Evolutionary conservation across 2,113 vertebrate genomes (phyloP).

Genomic region (Aphyosemion australe): DNA sequence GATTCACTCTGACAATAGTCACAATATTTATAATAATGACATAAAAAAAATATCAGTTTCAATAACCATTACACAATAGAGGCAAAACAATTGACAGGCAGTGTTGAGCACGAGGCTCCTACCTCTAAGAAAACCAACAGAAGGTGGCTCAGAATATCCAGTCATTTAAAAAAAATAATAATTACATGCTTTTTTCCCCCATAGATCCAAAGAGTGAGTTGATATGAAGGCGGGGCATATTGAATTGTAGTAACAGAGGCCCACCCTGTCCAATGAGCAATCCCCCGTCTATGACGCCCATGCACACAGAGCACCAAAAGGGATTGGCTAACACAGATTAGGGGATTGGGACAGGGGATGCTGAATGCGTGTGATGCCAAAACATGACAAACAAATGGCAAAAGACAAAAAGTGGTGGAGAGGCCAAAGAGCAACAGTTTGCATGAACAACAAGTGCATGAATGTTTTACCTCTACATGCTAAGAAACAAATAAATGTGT

Average conservation of each 20-base stretch:
- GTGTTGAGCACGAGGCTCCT: conserved; percentile 63
- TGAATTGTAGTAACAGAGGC: conserved; percentile 44
- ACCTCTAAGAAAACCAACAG: conserved; percentile 69
- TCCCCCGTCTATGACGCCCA: conserved; percentile 73
- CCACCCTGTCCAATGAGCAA: conserved; percentile 65
- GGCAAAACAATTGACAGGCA: conserved; percentile 73
- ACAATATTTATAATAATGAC: conserved; percentile 65
- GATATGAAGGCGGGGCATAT: conserved; percentile 66
- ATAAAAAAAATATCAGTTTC: conserved; percentile 57
- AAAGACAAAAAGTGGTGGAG: conserved; percentile 18
- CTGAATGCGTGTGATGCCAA: conserved; percentile 29
- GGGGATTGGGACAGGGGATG: conserved; percentile 61
- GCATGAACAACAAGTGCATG: conserved; percentile 56
- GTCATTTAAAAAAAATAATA: conserved; percentile 59
- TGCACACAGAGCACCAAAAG: conserved; percentile 80
- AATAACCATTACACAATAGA: conserved; percentile 70
- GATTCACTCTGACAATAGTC: conserved; percentile 69
- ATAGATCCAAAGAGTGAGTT: conserved; percentile 69
- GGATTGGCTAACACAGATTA: conserved; percentile 67
- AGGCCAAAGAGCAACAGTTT: conserved; percentile 22
- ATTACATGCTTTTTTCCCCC: conserved; percentile 71
- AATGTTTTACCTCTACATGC: conserved; percentile 46
- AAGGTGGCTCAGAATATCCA: conserved; percentile 76
- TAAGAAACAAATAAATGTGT: conserved; percentile 48
- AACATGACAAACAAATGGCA: conserved; percentile 25